phyloP scores from a whole-genome alignment of 2,113 vertebrate genomes.

The Tenebrosternarchus preto region DNA sequence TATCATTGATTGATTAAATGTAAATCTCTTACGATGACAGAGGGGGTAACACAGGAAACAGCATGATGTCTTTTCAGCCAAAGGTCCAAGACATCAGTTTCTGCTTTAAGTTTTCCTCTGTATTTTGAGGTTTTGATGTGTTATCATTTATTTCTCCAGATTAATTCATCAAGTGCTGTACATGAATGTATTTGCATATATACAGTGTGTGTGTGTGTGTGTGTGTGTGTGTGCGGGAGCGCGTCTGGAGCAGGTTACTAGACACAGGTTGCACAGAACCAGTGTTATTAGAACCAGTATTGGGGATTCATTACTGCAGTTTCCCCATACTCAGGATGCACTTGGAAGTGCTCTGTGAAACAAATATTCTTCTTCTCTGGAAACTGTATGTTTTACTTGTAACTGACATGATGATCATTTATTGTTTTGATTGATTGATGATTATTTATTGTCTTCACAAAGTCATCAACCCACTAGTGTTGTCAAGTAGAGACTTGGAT shows the following conservation, averaged over 20 bases:
- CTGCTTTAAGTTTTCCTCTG: neutral
- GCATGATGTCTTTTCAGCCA: neutral
- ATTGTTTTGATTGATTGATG: too few species aligned
- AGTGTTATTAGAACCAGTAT: too few species aligned
- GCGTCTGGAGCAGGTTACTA: constrained; percentile 7
- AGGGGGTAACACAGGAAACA: neutral
- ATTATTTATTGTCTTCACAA: too few species aligned
- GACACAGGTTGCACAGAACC: neutral
- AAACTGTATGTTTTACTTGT: neutral
- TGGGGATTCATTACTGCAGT: neutral
- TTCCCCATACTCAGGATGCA: neutral
- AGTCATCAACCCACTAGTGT: too few species aligned
- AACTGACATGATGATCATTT: too few species aligned
- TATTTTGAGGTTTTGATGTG: constrained; percentile 27
- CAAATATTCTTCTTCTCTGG: neutral
- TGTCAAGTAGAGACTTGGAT: too few species aligned
- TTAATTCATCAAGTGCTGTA: constrained; percentile 10
- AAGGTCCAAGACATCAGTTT: neutral
- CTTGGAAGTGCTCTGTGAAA: neutral
- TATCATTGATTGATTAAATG: constrained; percentile 30
- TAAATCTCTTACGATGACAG: neutral
- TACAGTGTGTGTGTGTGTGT: neutral
- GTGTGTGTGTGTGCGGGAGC: neutral
- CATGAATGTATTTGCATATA: neutral
- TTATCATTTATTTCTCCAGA: constrained; percentile 14